Conservation (phyloP, 2,113 vertebrate genomes). For the Ramphastos sulfuratus region DNA sequence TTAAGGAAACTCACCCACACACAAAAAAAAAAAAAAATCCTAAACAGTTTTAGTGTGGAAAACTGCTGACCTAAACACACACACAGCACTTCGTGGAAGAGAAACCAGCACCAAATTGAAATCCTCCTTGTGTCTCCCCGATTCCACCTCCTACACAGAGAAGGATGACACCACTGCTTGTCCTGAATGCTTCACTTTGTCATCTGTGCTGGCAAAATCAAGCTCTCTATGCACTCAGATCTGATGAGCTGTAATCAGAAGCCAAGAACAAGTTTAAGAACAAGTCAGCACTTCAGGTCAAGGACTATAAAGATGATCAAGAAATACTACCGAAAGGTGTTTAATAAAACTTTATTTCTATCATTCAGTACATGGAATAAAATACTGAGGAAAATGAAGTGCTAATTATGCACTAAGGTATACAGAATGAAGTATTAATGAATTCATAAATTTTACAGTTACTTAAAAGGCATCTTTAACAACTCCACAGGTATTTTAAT, state of each 20-base stretch:
- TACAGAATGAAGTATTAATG: too few relatives aligned
- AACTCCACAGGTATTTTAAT: background rate
- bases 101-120: background rate
- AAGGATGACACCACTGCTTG: fast-evolving
- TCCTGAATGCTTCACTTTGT: background rate
- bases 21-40: background rate
- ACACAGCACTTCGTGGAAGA: background rate
- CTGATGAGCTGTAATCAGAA: background rate
- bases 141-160: background rate
- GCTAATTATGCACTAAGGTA: background rate
- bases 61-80: background rate
- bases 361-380: background rate
- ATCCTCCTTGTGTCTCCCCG: background rate
- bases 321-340: background rate
- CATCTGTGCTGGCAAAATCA: background rate
- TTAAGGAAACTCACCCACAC: background rate
- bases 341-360: background rate
- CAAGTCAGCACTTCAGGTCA: background rate
- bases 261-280: background rate
- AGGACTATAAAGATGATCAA: background rate
- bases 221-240: background rate
- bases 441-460: background rate
- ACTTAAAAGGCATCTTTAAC: background rate
- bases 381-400: background rate
- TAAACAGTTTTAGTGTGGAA: background rate